Evolutionary conservation across 2,797 vertebrate genomes (phyloP), one percentile per base, ranked within the genome.

Genomic region (Acanthiza pusilla): DNA sequence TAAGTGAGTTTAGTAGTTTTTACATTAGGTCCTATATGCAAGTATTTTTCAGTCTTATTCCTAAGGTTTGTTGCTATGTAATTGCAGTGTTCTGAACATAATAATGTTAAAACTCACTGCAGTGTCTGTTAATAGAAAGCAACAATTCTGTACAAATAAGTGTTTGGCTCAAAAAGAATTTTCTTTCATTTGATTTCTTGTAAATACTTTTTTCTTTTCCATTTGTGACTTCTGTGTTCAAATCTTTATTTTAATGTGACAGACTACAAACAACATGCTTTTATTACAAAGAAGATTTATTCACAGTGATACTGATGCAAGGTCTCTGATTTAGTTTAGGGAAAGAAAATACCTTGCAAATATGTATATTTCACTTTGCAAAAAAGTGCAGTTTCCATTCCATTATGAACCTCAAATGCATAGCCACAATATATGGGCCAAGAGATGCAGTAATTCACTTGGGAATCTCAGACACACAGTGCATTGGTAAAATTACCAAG

Each of bases 221-320:
- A 25, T 66, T 91, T 95, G 45, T 91, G 61, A 81, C 55, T 80
- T 78, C 65, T 34, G 10, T 66, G 51, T 86, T 62, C 61, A 91
- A 87, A 67, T 85, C 72, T 94, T 94, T 83, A 55, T 85, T 96
- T 94, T 87, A 74, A 91, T 80, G 38, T 90, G 83, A 86, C 85
- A 88, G 83, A 73, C 71, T 93, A 77, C 51, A 85, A 96, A 84
- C 57, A 94, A 63, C 16, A 36, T 53, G 57, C 32, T 94, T 93
- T 93, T 94, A 85, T 91, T 95, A 54, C 23, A 80, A 65, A 62
- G 83, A 85, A 75, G 25, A 91, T 89, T 96, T 91, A 91, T 94
- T 95, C 94, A 90, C 76, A 87, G 92, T 76, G 29, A 82, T 94
- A 85, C 65, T 85, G 76, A 85, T 88, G 65, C 4, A 30, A 89